Conservation (phyloP, 2,797 vertebrate genomes). For the Argyrosomus regius region DNA sequence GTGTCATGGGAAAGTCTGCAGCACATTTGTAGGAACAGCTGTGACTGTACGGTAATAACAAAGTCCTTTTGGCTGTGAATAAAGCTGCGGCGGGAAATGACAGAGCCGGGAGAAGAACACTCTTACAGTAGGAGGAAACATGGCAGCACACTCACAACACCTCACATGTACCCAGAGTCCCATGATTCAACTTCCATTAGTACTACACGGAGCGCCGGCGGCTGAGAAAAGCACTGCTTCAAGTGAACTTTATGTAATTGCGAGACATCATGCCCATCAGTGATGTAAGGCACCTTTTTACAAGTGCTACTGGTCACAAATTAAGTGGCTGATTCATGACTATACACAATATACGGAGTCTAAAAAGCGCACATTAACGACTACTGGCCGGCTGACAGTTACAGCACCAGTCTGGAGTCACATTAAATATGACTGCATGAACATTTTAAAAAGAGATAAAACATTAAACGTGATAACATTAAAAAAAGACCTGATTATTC, state of each 20-base stretch:
- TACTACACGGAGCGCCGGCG: neutral
- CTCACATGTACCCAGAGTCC: neutral
- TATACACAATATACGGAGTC: constrained; percentile 23
- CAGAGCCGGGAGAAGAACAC: constrained; percentile 2
- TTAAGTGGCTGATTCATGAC: constrained; percentile 38
- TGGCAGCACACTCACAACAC: neutral
- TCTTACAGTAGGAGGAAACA: neutral
- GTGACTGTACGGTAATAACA: neutral
- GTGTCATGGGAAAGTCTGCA: neutral
- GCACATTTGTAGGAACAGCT: neutral
- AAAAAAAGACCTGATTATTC: constrained; percentile 74
- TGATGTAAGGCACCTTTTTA: constrained; percentile 76
- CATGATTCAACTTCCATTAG: neutral
- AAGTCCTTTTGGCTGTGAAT: constrained; percentile 1
- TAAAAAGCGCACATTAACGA: constrained; percentile 6
- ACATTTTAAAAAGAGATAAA: constrained; percentile 59
- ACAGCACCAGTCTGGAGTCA: constrained; percentile 60
- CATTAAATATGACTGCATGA: constrained; percentile 30
- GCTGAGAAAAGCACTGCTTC: constrained; percentile 1
- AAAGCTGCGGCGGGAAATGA: constrained; percentile 2
- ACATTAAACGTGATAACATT: constrained; percentile 64
- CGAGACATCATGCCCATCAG: constrained; percentile 22
- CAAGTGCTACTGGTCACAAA: constrained; percentile 66
- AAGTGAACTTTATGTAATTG: neutral
- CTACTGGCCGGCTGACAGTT: constrained; percentile 34